phyloP scores from a whole-genome alignment of 2,113 vertebrate genomes.

The Bubalus kerabau region DNA sequence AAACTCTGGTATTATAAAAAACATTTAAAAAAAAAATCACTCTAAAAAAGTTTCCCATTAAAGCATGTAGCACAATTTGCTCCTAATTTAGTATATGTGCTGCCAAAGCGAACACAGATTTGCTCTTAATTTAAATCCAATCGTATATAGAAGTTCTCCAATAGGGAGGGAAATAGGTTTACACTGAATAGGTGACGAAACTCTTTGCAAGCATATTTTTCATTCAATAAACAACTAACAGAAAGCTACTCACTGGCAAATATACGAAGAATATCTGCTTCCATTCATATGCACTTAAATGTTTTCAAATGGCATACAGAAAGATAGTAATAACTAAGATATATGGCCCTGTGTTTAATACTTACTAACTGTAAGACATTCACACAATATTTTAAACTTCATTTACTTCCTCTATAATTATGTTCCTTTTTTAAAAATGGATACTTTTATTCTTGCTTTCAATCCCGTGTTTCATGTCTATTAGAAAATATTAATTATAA shows the following conservation, averaged over 20 bases:
- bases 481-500: neutral
- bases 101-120: neutral
- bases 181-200: neutral
- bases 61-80: neutral
- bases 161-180: neutral
- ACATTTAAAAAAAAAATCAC: neutral
- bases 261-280: neutral
- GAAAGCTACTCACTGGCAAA: neutral
- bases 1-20: neutral
- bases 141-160: neutral
- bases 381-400: neutral
- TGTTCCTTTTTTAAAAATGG: neutral
- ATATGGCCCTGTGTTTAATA: neutral
- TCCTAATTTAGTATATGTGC: neutral
- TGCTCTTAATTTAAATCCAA: neutral
- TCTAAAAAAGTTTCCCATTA: neutral
- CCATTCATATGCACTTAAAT: neutral
- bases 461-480: neutral
- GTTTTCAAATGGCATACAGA: neutral
- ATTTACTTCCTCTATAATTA: neutral
- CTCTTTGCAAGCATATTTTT: neutral
- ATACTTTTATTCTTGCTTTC: neutral
- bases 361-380: neutral
- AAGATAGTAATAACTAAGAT: neutral
- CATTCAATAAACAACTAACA: neutral